Evolutionary conservation across 1,140 invertebrate species (phyloP).

Genomic region (Leptestheria dahalacensis): DNA sequence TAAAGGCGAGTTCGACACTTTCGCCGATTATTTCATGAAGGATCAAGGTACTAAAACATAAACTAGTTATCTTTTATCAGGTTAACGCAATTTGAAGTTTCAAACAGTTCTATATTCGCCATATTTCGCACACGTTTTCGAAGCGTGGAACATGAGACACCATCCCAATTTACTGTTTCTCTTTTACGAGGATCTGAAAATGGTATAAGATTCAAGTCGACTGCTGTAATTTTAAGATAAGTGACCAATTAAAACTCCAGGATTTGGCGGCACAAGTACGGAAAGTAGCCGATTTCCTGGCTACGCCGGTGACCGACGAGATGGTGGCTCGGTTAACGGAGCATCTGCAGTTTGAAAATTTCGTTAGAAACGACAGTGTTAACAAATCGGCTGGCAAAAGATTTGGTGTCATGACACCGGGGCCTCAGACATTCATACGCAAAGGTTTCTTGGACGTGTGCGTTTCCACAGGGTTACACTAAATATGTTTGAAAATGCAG

Average conservation of each 20-base stretch:
- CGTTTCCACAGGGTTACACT: not conserved
- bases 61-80: not conserved
- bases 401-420: conserved; percentile 24
- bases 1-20: conserved; percentile 32
- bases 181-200: conserved; percentile 27
- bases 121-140: conserved; percentile 16
- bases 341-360: conserved; percentile 30
- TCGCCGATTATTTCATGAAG: conserved; percentile 17
- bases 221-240: not conserved
- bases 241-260: conserved; percentile 19
- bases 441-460: conserved; percentile 25
- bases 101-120: conserved; percentile 28
- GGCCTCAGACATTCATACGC: conserved; percentile 28
- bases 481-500: conserved; percentile 10
- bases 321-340: conserved; percentile 24
- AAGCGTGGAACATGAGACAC: conserved; percentile 24
- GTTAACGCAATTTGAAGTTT: conserved; percentile 41
- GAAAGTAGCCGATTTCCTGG: conserved; percentile 55
- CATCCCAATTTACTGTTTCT: conserved; percentile 27
- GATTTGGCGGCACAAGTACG: conserved; percentile 44
- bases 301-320: conserved; percentile 43
- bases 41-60: conserved; percentile 17
- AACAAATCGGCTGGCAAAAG: conserved; percentile 31
- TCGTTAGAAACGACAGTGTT: conserved; percentile 29
- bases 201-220: conserved; percentile 7